Conservation (phyloP, 92 coral and sea anemone species). For the Epizoanthus stellaris region DNA sequence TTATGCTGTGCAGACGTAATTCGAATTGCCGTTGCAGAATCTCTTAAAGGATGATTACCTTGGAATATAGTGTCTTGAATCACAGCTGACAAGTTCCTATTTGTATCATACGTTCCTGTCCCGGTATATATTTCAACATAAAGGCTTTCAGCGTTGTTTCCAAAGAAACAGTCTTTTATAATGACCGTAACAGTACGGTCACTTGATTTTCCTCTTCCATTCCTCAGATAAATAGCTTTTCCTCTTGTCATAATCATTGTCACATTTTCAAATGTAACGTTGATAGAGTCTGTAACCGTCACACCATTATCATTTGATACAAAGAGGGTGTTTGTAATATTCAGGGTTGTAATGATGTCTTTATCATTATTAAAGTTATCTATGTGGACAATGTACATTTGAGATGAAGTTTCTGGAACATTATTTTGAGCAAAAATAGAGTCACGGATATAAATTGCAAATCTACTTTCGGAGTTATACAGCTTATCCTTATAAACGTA, state of each 20-base stretch:
- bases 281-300: background rate
- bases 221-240: background rate
- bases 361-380: too few species aligned
- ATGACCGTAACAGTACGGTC: background rate
- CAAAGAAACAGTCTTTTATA: background rate
- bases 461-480: background rate
- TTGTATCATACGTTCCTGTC: too few species aligned
- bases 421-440: conserved; percentile 5
- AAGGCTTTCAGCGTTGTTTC: background rate
- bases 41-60: background rate
- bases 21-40: too few species aligned
- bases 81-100: background rate
- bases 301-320: background rate
- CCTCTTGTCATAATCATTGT: conserved; percentile 1
- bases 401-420: background rate
- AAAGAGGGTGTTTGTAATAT: background rate
- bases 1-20: too few species aligned
- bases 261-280: background rate
- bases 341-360: background rate
- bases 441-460: background rate
- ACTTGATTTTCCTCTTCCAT: background rate
- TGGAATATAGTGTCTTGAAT: background rate
- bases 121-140: too few species aligned
- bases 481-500: background rate
- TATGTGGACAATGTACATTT: too few species aligned